Conservation (phyloP, 1,140 invertebrate genomes). For the Charaxes varanes region DNA sequence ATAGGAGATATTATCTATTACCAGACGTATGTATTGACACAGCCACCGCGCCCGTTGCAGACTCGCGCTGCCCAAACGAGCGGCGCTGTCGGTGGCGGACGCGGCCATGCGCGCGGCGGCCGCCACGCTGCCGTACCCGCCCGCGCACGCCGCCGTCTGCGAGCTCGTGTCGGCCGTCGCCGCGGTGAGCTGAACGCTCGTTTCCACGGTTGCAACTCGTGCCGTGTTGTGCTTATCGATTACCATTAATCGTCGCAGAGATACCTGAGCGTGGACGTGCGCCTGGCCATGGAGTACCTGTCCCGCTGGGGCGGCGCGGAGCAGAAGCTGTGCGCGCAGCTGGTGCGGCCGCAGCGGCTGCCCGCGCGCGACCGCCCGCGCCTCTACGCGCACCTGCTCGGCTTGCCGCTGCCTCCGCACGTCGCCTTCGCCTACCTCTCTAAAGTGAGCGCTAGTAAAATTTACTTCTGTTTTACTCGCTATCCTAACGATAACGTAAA, state of each 20-base stretch:
- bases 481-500: too few species aligned
- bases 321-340: constrained; percentile 27
- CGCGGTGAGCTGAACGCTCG: constrained; percentile 21
- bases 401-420: too few species aligned
- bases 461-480: too few species aligned
- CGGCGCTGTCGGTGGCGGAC: constrained; percentile 24
- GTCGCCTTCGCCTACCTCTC: constrained; percentile 44
- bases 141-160: constrained; percentile 24
- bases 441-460: constrained; percentile 38
- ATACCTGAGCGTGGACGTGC: background rate
- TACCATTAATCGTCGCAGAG: background rate
- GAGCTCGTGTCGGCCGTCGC: constrained; percentile 25
- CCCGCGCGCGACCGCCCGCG: constrained; percentile 11
- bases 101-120: constrained; percentile 15
- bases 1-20: too few species aligned
- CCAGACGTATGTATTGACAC: background rate
- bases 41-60: constrained; percentile 11
- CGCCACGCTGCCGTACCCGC: constrained; percentile 16
- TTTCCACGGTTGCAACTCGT: background rate
- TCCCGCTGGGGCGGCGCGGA: constrained; percentile 26
- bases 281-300: constrained; percentile 14
- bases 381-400: constrained; percentile 33
- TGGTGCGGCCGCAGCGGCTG: constrained; percentile 28
- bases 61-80: constrained; percentile 13
- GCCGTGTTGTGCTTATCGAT: background rate